Base-by-base conservation (phyloP, 1,140 invertebrate genomes). In the Hylyphantes graminicola region DNA sequence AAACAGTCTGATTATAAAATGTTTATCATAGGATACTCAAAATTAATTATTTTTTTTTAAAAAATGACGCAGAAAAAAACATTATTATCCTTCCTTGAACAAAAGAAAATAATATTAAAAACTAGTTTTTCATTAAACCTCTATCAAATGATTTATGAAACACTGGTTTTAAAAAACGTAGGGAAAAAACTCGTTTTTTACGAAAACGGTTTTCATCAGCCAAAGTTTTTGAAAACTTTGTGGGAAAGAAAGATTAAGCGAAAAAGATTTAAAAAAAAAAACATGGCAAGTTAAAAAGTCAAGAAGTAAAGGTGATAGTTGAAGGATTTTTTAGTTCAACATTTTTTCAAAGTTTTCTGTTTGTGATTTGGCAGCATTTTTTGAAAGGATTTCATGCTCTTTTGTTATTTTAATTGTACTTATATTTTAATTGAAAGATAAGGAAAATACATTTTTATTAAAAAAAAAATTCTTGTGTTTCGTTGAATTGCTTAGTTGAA, bases 281-380 rank as follows among this genome's bases (percentile, higher is more conserved):
- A 61, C 21, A 50, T 76, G 63, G 55, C 61, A 63, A 76, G 57
- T 76, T 63, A 76, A 76, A 63, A 76, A 76, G 74, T 63, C 72
- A 55, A 17, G 15, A 74, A 74, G 35, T 35, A 19, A 11, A 74
- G 57, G 72, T 74, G 57, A 74, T 55, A 54, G 72, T 74, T 74
- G 57, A 74, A 59, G 53, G 19, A 57, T 54, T 19, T 57, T 15
- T 15, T 61, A 6, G 57, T 61, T 61, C 1, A 61, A 61, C 3
- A 61, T 65, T 65, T 65, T 65, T 65, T 11, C 21, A 19, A 13
- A 70, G 53, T 59, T 59, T 59, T 59, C n/a, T 35, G 35, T 35
- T 35, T 35, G 17, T 15, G 15, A 9, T 70, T 50, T 53, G 35
- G 53, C 50, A 53, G 50, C 50, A 17, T 67, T 67, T 67, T 73